Evolutionary conservation across 2,113 vertebrate genomes (phyloP).

Genomic region (Prietella phreatophila): DNA sequence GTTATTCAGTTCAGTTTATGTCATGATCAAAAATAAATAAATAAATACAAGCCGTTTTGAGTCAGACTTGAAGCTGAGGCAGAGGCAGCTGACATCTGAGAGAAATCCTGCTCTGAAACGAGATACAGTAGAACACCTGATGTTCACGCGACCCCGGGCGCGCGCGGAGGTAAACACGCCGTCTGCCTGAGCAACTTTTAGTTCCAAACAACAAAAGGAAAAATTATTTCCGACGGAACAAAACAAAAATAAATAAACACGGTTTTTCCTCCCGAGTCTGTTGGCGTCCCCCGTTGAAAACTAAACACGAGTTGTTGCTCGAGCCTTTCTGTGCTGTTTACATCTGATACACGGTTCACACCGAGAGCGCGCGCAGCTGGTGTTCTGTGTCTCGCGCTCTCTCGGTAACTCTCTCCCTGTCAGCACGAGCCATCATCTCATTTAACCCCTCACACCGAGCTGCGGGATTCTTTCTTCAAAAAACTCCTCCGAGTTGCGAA

Average conservation of each 20-base stretch:
- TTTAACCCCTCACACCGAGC: slow-evolving; percentile 1
- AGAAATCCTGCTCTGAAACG: background rate
- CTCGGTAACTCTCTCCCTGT: slow-evolving; percentile 6
- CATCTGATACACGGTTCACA: background rate
- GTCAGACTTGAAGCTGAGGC: background rate
- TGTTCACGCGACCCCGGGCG: background rate
- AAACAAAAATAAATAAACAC: background rate
- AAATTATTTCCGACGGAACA: background rate
- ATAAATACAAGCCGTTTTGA: background rate
- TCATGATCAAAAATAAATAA: too few species aligned
- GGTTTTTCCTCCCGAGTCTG: background rate
- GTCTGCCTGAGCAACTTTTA: background rate
- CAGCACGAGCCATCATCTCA: slow-evolving; percentile 2
- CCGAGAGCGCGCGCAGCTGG: background rate
- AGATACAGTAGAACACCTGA: background rate
- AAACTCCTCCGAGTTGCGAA: background rate
- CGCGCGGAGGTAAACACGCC: background rate
- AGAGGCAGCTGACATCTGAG: background rate
- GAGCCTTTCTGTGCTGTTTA: background rate
- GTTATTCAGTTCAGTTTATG: too few species aligned
- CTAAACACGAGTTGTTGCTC: background rate
- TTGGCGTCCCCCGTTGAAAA: background rate
- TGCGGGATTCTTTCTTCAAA: background rate
- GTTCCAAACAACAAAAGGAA: background rate
- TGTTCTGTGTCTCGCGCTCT: slow-evolving; percentile 7